These are phyloP conservation scores for Gnathonemus longibarbis DNA, from an alignment of 2,113 vertebrate species.

Conservation along the genomic window DNA sequence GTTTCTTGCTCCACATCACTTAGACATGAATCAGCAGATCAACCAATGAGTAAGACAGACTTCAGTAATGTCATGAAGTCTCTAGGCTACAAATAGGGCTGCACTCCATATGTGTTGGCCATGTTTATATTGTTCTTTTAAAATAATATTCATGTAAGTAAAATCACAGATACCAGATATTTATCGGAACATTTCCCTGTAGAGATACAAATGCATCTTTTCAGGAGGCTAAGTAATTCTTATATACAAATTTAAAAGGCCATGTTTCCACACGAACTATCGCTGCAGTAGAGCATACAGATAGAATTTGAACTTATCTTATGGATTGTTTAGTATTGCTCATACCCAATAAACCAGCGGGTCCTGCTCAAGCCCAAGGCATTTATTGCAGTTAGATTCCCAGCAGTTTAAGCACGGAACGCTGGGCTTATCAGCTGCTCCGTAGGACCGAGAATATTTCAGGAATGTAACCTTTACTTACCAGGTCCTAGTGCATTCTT, in stretches of 20 bases:
- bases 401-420: constrained; percentile 41
- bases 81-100: neutral
- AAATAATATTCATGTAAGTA: neutral
- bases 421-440: constrained; percentile 46
- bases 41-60: neutral
- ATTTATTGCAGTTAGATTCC: constrained; percentile 38
- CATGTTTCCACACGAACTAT: neutral
- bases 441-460: constrained; percentile 34
- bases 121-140: neutral
- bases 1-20: neutral
- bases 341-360: constrained; percentile 40
- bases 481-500: neutral
- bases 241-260: neutral
- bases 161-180: neutral
- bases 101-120: neutral
- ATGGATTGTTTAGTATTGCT: constrained; percentile 28
- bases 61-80: neutral
- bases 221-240: neutral
- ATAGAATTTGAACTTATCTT: constrained; percentile 38
- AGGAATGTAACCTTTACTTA: constrained; percentile 15
- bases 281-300: constrained; percentile 21
- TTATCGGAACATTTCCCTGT: neutral
- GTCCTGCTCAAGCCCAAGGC: constrained; percentile 23
- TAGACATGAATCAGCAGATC: neutral
- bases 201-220: neutral